Percentiles rank a stretch among this genome's conserved stretches.
These are phyloP conservation scores for Pseudolaguvia tuberculata DNA, from an alignment of 2,113 vertebrate genomes.

Conservation along the genomic window DNA sequence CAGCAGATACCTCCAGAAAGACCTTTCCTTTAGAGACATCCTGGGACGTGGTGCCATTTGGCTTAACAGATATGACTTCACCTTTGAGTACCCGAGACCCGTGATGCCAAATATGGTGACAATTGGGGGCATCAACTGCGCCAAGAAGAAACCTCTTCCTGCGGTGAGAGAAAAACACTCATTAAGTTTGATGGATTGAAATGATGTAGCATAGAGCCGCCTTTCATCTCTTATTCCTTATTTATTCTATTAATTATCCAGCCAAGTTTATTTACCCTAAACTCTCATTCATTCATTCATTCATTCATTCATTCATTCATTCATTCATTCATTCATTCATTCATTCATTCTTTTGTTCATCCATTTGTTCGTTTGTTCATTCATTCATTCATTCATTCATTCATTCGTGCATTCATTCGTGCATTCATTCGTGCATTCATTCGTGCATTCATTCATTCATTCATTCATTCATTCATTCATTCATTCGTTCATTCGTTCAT, in stretches of 20 bases:
- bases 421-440: too few relatives aligned
- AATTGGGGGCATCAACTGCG: constrained; percentile 74
- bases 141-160: constrained; percentile 59
- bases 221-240: too few relatives aligned
- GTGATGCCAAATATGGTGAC: constrained; percentile 81
- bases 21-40: constrained; percentile 63
- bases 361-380: too few relatives aligned
- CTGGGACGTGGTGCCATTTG: constrained; percentile 70
- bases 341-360: too few relatives aligned
- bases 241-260: neutral
- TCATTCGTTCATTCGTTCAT: too few relatives aligned
- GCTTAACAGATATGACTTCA: constrained; percentile 78
- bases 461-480: too few relatives aligned
- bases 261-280: neutral
- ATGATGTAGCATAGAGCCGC: too few relatives aligned
- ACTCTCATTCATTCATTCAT: neutral
- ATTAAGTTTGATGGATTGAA: neutral
- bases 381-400: too few relatives aligned
- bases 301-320: too few relatives aligned
- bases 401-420: too few relatives aligned
- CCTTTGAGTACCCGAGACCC: constrained; percentile 76
- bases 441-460: neutral
- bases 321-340: too few relatives aligned
- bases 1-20: constrained; percentile 61
- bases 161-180: constrained; percentile 59